Percentiles rank a stretch among this genome's conserved stretches.
Conservation (phyloP, 2,113 vertebrate genomes). For the Cygnus buccinator region DNA sequence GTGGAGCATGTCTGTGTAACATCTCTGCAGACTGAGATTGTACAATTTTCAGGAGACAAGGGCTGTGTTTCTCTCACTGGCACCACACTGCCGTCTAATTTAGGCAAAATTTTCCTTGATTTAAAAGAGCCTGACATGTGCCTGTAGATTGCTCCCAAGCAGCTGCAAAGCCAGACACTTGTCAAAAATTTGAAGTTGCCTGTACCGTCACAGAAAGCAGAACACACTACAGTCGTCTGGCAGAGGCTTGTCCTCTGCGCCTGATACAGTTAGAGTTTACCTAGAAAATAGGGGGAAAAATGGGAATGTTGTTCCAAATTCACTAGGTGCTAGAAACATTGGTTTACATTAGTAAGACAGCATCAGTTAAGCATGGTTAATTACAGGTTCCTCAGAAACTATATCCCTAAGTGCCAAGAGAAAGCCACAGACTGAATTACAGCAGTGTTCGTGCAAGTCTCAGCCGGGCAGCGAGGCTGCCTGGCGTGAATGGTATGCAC, state of each 20-base stretch:
- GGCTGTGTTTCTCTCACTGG: not conserved
- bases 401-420: not conserved
- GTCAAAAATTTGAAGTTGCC: not conserved
- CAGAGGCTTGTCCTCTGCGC: not conserved
- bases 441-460: not conserved
- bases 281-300: not conserved
- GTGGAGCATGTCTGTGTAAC: not conserved
- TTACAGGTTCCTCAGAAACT: not conserved
- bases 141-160: not conserved
- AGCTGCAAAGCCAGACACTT: constrained; percentile 12
- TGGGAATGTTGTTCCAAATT: not conserved
- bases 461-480: not conserved
- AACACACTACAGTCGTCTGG: not conserved
- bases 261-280: not conserved
- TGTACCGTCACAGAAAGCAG: not conserved
- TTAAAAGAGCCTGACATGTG: not conserved
- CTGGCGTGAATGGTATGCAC: not conserved
- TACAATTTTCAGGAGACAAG: not conserved
- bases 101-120: not conserved
- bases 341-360: not conserved
- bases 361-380: not conserved
- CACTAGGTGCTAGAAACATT: not conserved
- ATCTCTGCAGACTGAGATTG: not conserved
- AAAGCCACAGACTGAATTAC: not conserved
- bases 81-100: not conserved